phyloP scores from a whole-genome alignment of 2,888 invertebrate species.

The Hoplodrina blanda region DNA sequence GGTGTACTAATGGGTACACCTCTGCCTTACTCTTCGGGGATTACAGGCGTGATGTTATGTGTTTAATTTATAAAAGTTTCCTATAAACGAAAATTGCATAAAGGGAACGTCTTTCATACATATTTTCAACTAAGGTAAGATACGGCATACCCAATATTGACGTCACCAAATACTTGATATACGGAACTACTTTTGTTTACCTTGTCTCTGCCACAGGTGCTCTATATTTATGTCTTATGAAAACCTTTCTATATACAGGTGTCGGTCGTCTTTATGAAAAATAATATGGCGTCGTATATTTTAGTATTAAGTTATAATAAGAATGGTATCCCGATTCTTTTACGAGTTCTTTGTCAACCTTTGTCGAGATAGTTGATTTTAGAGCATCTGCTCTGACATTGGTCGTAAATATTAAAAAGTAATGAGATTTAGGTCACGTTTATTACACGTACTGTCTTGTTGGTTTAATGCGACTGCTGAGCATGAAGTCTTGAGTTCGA shows the following conservation, averaged over 20 bases:
- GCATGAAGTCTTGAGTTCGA: no score
- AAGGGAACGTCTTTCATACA: background rate
- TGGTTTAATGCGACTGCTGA: no score
- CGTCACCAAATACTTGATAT: constrained; percentile 31
- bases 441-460: no score
- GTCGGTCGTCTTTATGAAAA: constrained; percentile 53
- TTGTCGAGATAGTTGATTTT: constrained; percentile 10
- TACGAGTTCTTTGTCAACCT: constrained; percentile 37
- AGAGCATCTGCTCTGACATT: constrained; percentile 13
- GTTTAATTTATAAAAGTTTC: no score
- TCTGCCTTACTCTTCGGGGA: no score
- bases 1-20: no score
- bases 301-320: constrained; percentile 44
- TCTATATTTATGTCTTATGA: constrained; percentile 42
- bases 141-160: constrained; percentile 38
- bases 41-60: no score
- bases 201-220: constrained; percentile 40
- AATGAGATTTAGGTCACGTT: background rate
- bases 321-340: constrained; percentile 29
- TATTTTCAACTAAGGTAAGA: constrained; percentile 7
- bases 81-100: background rate
- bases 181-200: constrained; percentile 41
- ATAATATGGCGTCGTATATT: constrained; percentile 53
- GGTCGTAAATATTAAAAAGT: background rate
- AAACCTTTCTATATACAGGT: constrained; percentile 37